phyloP scores from a whole-genome alignment of 2,888 invertebrate genomes.

The Tricholauxania praeusta region DNA sequence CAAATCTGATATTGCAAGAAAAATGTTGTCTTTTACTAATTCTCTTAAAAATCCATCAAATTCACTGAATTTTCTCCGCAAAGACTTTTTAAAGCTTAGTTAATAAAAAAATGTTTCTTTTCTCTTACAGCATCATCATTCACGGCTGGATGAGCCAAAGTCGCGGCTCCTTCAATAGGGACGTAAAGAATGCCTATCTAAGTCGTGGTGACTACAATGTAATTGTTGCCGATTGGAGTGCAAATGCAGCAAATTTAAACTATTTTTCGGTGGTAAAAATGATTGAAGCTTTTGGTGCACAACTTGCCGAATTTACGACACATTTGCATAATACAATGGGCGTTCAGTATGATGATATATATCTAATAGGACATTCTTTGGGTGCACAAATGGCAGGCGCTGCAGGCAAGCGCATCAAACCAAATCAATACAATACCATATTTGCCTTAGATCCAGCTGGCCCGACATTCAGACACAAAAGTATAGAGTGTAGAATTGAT shows the following conservation, averaged over 20 bases:
- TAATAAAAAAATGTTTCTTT: neutral
- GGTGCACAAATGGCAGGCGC: slow-evolving; percentile 66
- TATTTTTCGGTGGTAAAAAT: slow-evolving; percentile 59
- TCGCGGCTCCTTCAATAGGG: slow-evolving; percentile 58
- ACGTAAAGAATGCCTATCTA: slow-evolving; percentile 59
- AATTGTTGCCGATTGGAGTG: slow-evolving; percentile 63
- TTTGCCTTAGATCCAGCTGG: slow-evolving; percentile 67
- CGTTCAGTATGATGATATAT: slow-evolving; percentile 54
- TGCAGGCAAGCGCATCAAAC: slow-evolving; percentile 57
- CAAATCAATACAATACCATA: slow-evolving; percentile 59
- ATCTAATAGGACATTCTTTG: slow-evolving; percentile 65
- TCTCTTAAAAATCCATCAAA: too few species aligned
- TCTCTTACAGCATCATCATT: slow-evolving; percentile 52
- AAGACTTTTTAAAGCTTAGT: neutral
- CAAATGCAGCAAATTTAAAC: slow-evolving; percentile 57
- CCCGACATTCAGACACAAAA: slow-evolving; percentile 57
- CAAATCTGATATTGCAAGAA: neutral
- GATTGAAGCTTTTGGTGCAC: slow-evolving; percentile 56
- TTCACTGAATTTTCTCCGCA: too few species aligned
- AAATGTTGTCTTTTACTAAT: too few species aligned
- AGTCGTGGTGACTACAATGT: slow-evolving; percentile 57
- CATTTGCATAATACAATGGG: slow-evolving; percentile 50
- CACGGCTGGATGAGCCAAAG: slow-evolving; percentile 65
- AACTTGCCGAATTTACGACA: slow-evolving; percentile 57
- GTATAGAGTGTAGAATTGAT: slow-evolving; percentile 59